A percentile compares a stretch with the other conserved stretches of the same genome.
Conservation (phyloP, 2,113 vertebrate species). For the Rhinolophus sinicus region DNA sequence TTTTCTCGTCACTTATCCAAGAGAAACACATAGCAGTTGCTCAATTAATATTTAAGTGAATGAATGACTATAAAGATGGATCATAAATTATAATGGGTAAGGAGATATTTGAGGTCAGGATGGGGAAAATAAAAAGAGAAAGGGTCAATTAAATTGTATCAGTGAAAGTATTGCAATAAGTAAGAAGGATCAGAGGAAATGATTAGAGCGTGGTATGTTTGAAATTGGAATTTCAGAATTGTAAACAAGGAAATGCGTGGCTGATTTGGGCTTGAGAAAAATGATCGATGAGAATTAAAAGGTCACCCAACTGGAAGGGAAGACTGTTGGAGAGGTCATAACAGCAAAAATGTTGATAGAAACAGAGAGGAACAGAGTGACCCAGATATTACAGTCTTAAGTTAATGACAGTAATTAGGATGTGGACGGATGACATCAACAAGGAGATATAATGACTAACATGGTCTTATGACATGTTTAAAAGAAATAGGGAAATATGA, state of each 20-base stretch:
- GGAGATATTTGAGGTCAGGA: background rate
- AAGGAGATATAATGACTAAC: background rate
- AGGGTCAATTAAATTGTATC: background rate
- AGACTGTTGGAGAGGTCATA: background rate
- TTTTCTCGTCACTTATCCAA: background rate
- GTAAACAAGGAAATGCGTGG: background rate
- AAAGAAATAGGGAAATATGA: background rate
- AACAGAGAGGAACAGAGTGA: background rate
- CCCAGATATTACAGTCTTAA: background rate
- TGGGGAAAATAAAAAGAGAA: background rate
- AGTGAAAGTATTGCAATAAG: background rate
- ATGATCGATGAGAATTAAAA: background rate
- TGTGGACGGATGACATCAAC: too few species aligned
- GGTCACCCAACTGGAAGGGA: background rate
- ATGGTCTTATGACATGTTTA: background rate
- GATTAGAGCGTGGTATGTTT: background rate
- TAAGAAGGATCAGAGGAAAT: background rate
- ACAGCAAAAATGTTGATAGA: background rate
- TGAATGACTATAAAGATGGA: background rate
- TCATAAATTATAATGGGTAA: background rate
- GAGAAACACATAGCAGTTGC: background rate
- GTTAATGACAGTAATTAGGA: too few species aligned
- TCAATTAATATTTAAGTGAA: background rate
- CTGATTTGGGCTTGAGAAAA: background rate
- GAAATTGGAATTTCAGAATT: background rate